Percentiles rank a stretch among this genome's conserved stretches.
These are phyloP conservation scores for Parasteatoda lunata DNA, from an alignment of 2,888 invertebrate species.

Conservation along the genomic window DNA sequence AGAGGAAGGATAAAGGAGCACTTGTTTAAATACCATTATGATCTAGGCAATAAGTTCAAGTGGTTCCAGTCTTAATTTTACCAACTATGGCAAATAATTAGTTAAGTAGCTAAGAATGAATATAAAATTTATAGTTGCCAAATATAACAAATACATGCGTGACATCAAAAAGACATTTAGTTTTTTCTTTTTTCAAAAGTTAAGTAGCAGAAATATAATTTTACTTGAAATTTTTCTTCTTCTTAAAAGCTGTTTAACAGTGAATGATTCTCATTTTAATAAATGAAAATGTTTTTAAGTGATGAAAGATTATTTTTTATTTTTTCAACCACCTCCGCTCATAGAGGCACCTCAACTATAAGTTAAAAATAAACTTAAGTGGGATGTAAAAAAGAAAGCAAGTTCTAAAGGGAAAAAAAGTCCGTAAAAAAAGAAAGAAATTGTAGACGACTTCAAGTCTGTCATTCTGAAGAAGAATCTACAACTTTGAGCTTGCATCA, in stretches of 20 bases:
- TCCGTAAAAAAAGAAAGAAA: neutral
- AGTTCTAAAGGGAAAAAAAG: slow-evolving; percentile 8
- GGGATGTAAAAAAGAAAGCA: neutral
- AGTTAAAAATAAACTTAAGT: slow-evolving; percentile 15
- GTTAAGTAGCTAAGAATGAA: too few species aligned
- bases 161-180: too few species aligned
- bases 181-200: too few species aligned
- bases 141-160: too few species aligned
- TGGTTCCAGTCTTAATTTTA: too few species aligned
- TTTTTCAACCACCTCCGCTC: slow-evolving; percentile 19
- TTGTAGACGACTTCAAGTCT: slow-evolving; percentile 2
- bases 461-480: slow-evolving; percentile 18
- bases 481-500: slow-evolving; percentile 9
- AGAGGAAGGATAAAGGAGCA: too few species aligned
- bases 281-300: neutral
- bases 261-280: neutral
- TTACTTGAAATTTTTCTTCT: too few species aligned
- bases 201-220: too few species aligned
- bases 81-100: too few species aligned
- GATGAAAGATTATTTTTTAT: neutral
- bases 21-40: too few species aligned
- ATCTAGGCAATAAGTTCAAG: too few species aligned
- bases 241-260: neutral
- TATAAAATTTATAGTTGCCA: too few species aligned
- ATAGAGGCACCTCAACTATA: neutral